A percentile compares a stretch with the other conserved stretches of the same genome.
phyloP scores from a whole-genome alignment of 2,797 vertebrate species.

The Acanthurus lineatus region DNA sequence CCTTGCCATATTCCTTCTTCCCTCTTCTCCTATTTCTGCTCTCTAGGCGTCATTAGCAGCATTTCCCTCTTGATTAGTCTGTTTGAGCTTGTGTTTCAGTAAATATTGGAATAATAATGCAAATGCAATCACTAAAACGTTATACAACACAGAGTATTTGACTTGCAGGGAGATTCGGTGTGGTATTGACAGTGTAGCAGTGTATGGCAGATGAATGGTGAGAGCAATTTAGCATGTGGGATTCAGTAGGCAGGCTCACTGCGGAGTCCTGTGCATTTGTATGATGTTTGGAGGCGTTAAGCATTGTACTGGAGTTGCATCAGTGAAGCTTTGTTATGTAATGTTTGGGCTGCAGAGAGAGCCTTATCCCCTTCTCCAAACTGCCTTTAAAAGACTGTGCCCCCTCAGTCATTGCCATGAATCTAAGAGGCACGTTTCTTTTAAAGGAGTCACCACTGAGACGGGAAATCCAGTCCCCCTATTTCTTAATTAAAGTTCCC shows the following conservation, averaged over 20 bases:
- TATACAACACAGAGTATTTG: conserved; percentile 41
- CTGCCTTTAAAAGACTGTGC: conserved; percentile 54
- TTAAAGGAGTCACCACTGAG: conserved; percentile 66
- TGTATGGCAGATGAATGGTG: conserved; percentile 56
- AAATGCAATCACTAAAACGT: conserved; percentile 30
- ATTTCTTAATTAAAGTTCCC: conserved; percentile 78
- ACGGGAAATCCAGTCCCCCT: conserved; percentile 71
- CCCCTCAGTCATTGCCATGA: conserved; percentile 58
- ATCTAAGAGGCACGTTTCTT: conserved; percentile 69
- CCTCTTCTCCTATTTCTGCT: conserved; percentile 17
- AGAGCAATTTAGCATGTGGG: conserved; percentile 78
- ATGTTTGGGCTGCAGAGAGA: conserved; percentile 71
- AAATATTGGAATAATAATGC: conserved; percentile 31
- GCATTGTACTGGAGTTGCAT: conserved; percentile 73
- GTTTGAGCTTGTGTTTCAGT: conserved; percentile 36
- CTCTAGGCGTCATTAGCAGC: conserved; percentile 22
- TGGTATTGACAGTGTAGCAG: conserved; percentile 36
- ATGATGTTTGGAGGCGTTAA: conserved; percentile 86
- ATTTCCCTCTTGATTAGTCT: conserved; percentile 27
- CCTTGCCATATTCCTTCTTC: conserved; percentile 3
- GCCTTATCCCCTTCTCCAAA: conserved; percentile 58
- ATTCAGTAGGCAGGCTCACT: conserved; percentile 87
- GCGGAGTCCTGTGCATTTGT: conserved; percentile 88
- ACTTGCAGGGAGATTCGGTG: conserved; percentile 27
- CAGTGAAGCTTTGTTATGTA: conserved; percentile 75